Base-by-base conservation (phyloP, 2,113 vertebrate genomes). In the Poicephalus gulielmi region DNA sequence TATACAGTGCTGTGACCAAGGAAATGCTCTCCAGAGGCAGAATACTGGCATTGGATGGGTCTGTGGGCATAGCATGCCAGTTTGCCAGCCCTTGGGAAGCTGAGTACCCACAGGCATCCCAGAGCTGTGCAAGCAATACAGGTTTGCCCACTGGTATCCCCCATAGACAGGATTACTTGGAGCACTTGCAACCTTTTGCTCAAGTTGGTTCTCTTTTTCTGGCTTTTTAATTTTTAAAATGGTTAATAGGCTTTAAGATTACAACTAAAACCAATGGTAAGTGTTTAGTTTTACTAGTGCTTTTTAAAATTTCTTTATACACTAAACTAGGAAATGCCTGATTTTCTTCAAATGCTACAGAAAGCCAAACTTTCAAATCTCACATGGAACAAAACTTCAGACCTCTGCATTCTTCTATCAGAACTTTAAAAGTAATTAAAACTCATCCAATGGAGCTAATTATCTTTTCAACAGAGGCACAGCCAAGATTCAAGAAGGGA, bases 81-180 rank as follows among this genome's bases (percentile, higher is more conserved):
- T 35, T 62, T 31, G n/a, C 23, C 23, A 10, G 24, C 43, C 47
- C 60, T 4, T 3, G 2, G 8, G 6, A 6, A 6, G 46, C 35
- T 24, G 35, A 25, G 39, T 8, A n/a, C 4, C 16, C 46, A 3
- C 2, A 1, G 15, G 47, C 37, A 86, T 2, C 37, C 5, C 47
- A 1, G 0, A 13, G 44, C 17, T 50, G 9, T 28, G 13, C 49
- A 25, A 35, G 19, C 52, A 22, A 37, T 1, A 30, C 0, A 0
- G 27, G 31, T 7, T 53, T 6, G 46, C 7, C 8, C 41, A 3
- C 0, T 3, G 7, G 27, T 16, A 1, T 67, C 27, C 15, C 37
- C 43, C 19, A 20, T 0, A 9, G 5, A 37, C 31, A 9, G 17
- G 33, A 15, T 17, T 15, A 15, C 13, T 11, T 23, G 10, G 8